Conservation (phyloP, 2,888 invertebrate genomes). For the Oscheius sp. region DNA sequence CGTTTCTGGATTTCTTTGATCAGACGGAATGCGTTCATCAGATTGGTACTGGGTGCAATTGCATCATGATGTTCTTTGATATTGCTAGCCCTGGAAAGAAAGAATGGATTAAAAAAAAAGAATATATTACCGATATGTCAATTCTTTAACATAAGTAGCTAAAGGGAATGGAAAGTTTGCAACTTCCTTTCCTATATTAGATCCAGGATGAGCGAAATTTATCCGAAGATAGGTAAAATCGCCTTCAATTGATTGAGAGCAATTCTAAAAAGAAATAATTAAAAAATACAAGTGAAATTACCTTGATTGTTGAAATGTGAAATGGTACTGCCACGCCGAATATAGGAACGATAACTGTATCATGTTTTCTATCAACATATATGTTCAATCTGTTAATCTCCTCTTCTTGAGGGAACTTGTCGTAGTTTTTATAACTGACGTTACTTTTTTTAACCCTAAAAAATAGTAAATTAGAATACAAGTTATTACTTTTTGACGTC, state of each 20-base stretch:
- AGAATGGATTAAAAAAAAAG: not conserved
- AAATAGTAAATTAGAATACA: not conserved
- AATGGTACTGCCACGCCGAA: conserved; percentile 96
- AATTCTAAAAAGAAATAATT: conserved; percentile 79
- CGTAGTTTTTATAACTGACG: conserved; percentile 90
- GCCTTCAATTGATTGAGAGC: conserved; percentile 96
- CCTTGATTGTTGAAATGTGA: conserved; percentile 96
- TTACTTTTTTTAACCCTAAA: conserved; percentile 82
- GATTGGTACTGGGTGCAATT: conserved; percentile 91
- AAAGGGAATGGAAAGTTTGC: conserved; percentile 92
- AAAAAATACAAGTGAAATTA: conserved; percentile 42
- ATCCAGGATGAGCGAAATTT: conserved; percentile 98
- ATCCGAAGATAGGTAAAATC: conserved; percentile 97
- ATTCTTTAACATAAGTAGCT: conserved; percentile 96
- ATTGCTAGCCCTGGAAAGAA: conserved; percentile 74
- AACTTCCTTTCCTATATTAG: conserved; percentile 88
- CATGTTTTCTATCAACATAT: conserved; percentile 95
- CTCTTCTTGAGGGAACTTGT: conserved; percentile 92
- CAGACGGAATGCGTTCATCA: conserved; percentile 94
- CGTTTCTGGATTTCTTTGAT: conserved; percentile 99
- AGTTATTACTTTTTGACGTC: conserved; percentile 51
- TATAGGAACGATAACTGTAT: conserved; percentile 92
- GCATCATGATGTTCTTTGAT: conserved; percentile 96
- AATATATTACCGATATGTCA: conserved; percentile 77
- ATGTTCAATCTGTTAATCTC: conserved; percentile 93